Conservation (phyloP, 2,888 invertebrate genomes). For the Nineta flava region DNA sequence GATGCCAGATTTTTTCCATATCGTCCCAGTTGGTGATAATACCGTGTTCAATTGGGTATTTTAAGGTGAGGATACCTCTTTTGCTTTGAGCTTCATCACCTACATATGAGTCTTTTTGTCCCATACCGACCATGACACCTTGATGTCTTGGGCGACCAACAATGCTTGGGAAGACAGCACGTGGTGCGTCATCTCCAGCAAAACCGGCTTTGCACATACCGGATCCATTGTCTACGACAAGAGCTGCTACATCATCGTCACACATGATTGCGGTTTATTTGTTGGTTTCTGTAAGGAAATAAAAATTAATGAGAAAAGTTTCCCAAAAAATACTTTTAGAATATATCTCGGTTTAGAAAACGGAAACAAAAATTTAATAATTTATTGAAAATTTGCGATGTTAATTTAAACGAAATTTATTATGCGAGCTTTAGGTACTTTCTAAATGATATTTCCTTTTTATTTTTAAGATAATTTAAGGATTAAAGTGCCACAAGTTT, state of each 20-base stretch:
- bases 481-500: no score
- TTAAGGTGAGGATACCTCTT: conserved; percentile 70
- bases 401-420: no score
- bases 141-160: conserved; percentile 79
- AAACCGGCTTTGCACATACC: conserved; percentile 90
- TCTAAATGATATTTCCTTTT: no score
- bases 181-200: conserved; percentile 78
- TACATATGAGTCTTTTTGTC: conserved; percentile 88
- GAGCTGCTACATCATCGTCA: conserved; percentile 90
- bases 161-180: conserved; percentile 80
- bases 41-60: conserved; percentile 89
- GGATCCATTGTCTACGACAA: conserved; percentile 83
- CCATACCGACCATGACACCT: conserved; percentile 84
- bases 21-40: conserved; percentile 95
- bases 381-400: background rate
- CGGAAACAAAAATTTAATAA: background rate
- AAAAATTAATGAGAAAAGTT: background rate
- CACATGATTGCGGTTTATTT: conserved; percentile 54
- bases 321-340: background rate
- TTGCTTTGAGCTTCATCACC: conserved; percentile 63
- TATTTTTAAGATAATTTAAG: no score
- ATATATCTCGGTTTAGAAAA: background rate
- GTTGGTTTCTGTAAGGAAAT: conserved; percentile 19
- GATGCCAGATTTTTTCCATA: conserved; percentile 97
- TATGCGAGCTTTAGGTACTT: no score